Conservation (phyloP, 1,140 invertebrate genomes). For the Pissodes strobi region DNA sequence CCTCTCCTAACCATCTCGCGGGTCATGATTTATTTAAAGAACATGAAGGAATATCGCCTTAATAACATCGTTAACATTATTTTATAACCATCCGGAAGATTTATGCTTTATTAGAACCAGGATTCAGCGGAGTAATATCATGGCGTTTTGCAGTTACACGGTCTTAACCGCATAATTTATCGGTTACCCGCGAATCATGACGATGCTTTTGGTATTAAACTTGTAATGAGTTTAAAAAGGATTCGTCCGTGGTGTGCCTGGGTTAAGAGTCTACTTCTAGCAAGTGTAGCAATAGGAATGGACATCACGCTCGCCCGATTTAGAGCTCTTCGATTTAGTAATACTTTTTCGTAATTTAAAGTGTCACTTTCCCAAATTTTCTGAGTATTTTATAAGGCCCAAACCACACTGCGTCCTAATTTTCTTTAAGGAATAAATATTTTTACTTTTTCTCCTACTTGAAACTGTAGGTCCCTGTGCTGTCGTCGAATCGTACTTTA, state of each 20-base stretch:
- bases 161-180: conserved; percentile 12
- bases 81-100: conserved; percentile 1
- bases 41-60: not conserved
- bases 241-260: too few relatives aligned
- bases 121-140: conserved; percentile 11
- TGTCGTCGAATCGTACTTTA: too few relatives aligned
- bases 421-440: too few relatives aligned
- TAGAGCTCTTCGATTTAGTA: not conserved
- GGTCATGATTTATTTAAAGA: not conserved
- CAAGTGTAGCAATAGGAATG: too few relatives aligned
- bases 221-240: not conserved
- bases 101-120: conserved; percentile 10
- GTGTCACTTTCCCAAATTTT: not conserved
- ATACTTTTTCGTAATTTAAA: not conserved
- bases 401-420: too few relatives aligned
- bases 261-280: too few relatives aligned
- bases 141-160: conserved; percentile 4
- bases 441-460: too few relatives aligned
- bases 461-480: too few relatives aligned
- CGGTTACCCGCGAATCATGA: not conserved
- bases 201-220: not conserved
- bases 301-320: too few relatives aligned
- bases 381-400: too few relatives aligned
- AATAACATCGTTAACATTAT: not conserved
- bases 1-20: conserved; percentile 4